Conservation (phyloP, 1,140 invertebrate species). For the Lysiphlebus fabarum region DNA sequence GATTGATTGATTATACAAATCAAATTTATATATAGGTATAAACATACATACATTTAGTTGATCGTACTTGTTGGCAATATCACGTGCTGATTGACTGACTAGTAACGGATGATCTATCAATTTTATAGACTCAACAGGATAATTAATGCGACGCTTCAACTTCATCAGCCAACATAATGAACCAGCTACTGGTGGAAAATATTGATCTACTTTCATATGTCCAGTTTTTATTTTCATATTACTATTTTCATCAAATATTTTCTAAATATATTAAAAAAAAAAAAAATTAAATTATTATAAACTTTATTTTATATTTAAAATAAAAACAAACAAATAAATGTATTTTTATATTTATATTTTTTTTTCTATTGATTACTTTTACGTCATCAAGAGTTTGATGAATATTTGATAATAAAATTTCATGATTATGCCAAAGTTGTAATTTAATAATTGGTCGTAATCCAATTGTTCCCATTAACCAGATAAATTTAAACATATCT, state of each 20-base stretch:
- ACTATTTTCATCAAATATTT: constrained; percentile 41
- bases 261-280: constrained; percentile 31
- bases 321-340: too few relatives aligned
- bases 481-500: constrained; percentile 64
- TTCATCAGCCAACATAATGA: constrained; percentile 70
- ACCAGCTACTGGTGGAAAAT: constrained; percentile 72
- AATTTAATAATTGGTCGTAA: constrained; percentile 69
- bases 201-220: constrained; percentile 60
- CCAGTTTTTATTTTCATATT: constrained; percentile 50
- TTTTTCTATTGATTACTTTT: too few relatives aligned
- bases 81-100: constrained; percentile 25
- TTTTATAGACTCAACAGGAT: constrained; percentile 57
- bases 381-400: constrained; percentile 64
- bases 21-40: too few relatives aligned
- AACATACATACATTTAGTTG: constrained; percentile 34
- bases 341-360: constrained; percentile 38
- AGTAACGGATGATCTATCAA: constrained; percentile 40
- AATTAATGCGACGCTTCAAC: constrained; percentile 60
- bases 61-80: constrained; percentile 31
- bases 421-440: constrained; percentile 63
- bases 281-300: not conserved
- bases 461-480: constrained; percentile 70
- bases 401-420: constrained; percentile 58
- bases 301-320: not conserved
- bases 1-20: not conserved